Evolutionary conservation across 2,888 invertebrate genomes (phyloP), one percentile per base, ranked within the genome.

Genomic region (Empis livida): DNA sequence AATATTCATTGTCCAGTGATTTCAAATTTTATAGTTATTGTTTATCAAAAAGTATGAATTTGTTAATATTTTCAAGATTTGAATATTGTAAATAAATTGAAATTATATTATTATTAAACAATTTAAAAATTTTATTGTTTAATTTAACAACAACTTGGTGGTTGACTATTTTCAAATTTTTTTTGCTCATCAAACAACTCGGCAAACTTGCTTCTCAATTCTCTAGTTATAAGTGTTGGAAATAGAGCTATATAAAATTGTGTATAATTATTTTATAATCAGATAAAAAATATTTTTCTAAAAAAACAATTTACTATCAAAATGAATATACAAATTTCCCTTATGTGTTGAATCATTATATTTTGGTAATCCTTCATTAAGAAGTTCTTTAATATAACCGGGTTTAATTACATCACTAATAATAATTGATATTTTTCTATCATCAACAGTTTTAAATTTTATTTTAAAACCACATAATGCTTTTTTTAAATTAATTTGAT

Each of bases 341-440:
- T 56, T 54, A 37, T 75, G 73, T 44, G 74, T 75, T 41, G 73
- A 70, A 56, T 77, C 73, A 47, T 77, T 76, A 3, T 78, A 72
- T 47, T 80, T 62, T 0, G 87, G 87, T 56, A 89, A 71, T 2
- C 89, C 89, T 67, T 89, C 88, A 9, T 76, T 77, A 45, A 75
- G 73, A 1, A 89, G 72, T 0, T 79, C 59, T 64, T 85, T 87
- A 52, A 75, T 75, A 56, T 80, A 87, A 2, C 73, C 75, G 1
- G 84, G 82, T 20, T 75, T 70, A 42, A 87, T 76, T 6, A 87
- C 78, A 59, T 86, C 84, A 5, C 79, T 78, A 48, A 88, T 78
- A 45, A 80, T 78, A 37, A 85, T 67, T 52, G 81, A 74, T 39
- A 89, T 63, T 45, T 72, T 72, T 53, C 87, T 73, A 2, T 78